These are phyloP conservation scores for Gari tellinella DNA, from an alignment of 2,888 invertebrate species.

Conservation along the genomic window DNA sequence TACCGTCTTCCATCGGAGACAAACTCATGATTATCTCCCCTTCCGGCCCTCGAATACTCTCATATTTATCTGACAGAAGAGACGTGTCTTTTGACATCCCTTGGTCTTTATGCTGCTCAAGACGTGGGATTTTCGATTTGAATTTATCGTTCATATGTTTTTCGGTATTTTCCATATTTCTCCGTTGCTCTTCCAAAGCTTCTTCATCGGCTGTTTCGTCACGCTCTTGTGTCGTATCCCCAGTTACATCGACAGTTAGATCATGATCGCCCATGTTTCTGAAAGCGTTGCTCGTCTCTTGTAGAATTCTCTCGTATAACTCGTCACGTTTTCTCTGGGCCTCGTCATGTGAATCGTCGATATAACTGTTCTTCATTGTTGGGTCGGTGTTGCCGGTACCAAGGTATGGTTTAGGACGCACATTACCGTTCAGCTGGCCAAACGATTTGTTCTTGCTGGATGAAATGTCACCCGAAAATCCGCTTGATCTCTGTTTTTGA, in stretches of 20 bases:
- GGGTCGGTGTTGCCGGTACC: constrained; percentile 56
- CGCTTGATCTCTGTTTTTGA: constrained; percentile 49
- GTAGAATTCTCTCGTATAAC: constrained; percentile 70
- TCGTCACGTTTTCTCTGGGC: constrained; percentile 68
- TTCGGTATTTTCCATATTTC: constrained; percentile 25
- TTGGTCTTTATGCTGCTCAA: constrained; percentile 3
- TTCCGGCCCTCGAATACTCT: constrained; percentile 46
- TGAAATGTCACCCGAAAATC: constrained; percentile 60
- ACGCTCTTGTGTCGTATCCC: constrained; percentile 30
- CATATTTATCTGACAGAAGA: constrained; percentile 31
- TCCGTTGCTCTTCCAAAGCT: constrained; percentile 19
- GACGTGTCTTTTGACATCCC: constrained; percentile 29
- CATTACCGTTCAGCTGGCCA: constrained; percentile 38
- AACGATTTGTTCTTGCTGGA: constrained; percentile 40
- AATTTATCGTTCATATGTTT: neutral
- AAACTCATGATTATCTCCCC: constrained; percentile 60
- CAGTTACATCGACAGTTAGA: constrained; percentile 42
- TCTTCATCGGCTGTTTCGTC: constrained; percentile 45
- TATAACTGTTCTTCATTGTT: constrained; percentile 56
- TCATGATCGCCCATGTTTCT: constrained; percentile 52
- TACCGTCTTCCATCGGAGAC: constrained; percentile 54
- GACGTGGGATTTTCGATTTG: constrained; percentile 9
- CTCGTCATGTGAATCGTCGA: constrained; percentile 55
- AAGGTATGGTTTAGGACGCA: constrained; percentile 53
- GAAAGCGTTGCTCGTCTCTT: constrained; percentile 71